Conservation (phyloP, 2,888 invertebrate species). For the Hermodice carunculata region DNA sequence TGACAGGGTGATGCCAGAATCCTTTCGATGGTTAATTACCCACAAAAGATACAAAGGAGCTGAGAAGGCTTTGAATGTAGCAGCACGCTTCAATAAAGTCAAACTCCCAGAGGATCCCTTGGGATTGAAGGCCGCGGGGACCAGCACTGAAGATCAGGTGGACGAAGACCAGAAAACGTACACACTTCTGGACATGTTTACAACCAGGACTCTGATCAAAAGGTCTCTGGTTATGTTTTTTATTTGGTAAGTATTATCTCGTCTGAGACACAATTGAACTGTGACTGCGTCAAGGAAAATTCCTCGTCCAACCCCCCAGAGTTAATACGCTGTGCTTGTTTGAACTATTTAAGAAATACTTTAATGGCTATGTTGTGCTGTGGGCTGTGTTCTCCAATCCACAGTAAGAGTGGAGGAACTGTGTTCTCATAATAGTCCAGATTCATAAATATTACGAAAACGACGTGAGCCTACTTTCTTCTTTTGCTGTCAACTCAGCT, state of each 20-base stretch:
- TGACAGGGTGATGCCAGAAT: slow-evolving; percentile 61
- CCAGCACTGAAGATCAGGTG: slow-evolving; percentile 17
- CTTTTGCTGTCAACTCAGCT: too few species aligned
- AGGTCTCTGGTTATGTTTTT: slow-evolving; percentile 59
- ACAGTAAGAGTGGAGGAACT: too few species aligned
- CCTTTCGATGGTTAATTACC: slow-evolving; percentile 60
- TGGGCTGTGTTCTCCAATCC: too few species aligned
- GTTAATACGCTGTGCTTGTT: too few species aligned
- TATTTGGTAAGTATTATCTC: slow-evolving; percentile 62
- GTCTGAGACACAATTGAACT: too few species aligned
- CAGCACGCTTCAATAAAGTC: slow-evolving; percentile 46
- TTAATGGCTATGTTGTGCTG: too few species aligned
- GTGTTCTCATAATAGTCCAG: too few species aligned
- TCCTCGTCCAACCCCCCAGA: too few species aligned
- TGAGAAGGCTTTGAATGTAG: slow-evolving; percentile 16
- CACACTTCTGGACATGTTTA: slow-evolving; percentile 53
- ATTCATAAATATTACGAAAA: too few species aligned
- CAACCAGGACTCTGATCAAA: slow-evolving; percentile 54
- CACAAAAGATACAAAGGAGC: slow-evolving; percentile 40
- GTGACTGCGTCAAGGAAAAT: too few species aligned
- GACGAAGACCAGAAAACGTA: slow-evolving; percentile 37
- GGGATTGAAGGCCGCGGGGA: slow-evolving; percentile 8
- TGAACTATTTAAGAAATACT: too few species aligned
- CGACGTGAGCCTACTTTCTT: too few species aligned
- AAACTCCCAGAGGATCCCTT: slow-evolving; percentile 44